Evolutionary conservation across 1,140 invertebrate species (phyloP), one percentile per base, ranked within the genome.

Genomic region (Adoxophyes honmai): DNA sequence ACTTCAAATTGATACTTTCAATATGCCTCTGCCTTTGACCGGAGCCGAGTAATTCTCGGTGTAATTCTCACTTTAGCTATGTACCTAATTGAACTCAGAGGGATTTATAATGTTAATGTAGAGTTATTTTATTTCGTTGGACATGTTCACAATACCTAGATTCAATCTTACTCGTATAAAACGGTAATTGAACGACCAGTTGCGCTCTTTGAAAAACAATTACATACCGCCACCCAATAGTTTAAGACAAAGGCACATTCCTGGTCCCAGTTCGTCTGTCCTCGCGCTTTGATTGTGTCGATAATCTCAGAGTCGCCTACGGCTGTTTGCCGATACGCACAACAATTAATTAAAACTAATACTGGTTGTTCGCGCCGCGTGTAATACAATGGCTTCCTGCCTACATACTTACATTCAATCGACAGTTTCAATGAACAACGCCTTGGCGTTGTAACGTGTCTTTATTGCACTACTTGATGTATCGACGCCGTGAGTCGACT

Each of bases 391-490:
- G 42, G 42, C 42, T 48, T 48, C 28, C 42, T 48, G 21, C 42
- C 42, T 11, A 48, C 42, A 48, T 33, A 48, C 42, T 21, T 33
- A 48, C 42, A 48, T 48, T 48, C 42, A 48, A 18, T 18, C 11
- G 21, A 16, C 16, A 48, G 42, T 48, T 33, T 48, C 42, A 48
- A 48, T 48, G 14, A 48, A 48, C 42, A 48, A 48, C 42, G 42
- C 42, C 42, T 48, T 48, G 42, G n/a, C 42, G 18, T 48, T 48
- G 42, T 48, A 48, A 59, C 54, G 14, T 53, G 37, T 14, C 28
- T 57, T 39, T 52, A 60, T 56, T 53, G 48, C 37, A 34, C 36
- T 53, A 55, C 52, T 48, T 48, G 42, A 48, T 18, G 21, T 21
- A 48, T 48, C 42, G 42, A 48, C 21, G 42, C 16, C 18, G 11